These are phyloP conservation scores for human DNA, from an alignment of 2,113 vertebrate genomes.

Conservation along the genomic window GRCh38 chr11:35398501-35399000, in stretches of 20 bases:
- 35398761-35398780: neutral
- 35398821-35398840: neutral
- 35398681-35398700: neutral
- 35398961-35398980: neutral
- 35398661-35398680: too few species aligned
- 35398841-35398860: neutral
- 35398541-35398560: too few species aligned
- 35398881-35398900: neutral
- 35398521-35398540: too few species aligned
- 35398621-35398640: too few species aligned
- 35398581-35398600: too few species aligned
- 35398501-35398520: too few species aligned
- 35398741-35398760: neutral
- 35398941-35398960: neutral
- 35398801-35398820: neutral
- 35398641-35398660: too few species aligned
- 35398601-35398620: too few species aligned
- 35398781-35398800: neutral
- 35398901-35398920: neutral
- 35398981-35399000: too few species aligned
- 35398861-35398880: neutral
- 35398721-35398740: neutral
- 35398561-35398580: too few species aligned
- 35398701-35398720: neutral
- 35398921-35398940: neutral